These are phyloP conservation scores for Ceratitis capitata DNA, from an alignment of 1,140 invertebrate species.

Conservation along the genomic window DNA sequence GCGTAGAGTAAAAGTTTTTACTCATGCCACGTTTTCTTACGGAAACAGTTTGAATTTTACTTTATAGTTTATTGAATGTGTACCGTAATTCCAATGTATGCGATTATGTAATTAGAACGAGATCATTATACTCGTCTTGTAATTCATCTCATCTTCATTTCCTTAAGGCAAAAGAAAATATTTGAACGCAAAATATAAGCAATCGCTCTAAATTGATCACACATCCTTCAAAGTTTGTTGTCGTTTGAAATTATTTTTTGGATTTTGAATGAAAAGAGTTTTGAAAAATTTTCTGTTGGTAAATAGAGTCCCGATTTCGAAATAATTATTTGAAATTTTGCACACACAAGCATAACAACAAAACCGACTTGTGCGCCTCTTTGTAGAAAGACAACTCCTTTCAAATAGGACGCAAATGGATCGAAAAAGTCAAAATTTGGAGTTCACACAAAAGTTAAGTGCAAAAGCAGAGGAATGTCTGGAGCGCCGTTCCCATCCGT, in stretches of 20 bases:
- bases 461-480: slow-evolving; percentile 37
- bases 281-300: slow-evolving; percentile 58
- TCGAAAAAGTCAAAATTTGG: slow-evolving; percentile 48
- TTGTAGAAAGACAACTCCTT: slow-evolving; percentile 31
- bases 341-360: slow-evolving; percentile 44
- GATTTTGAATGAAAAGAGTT: slow-evolving; percentile 40
- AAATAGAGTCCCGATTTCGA: slow-evolving; percentile 44
- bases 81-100: no score
- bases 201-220: slow-evolving; percentile 3
- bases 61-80: no score
- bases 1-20: no score
- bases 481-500: slow-evolving; percentile 16
- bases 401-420: slow-evolving; percentile 42
- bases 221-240: slow-evolving; percentile 25
- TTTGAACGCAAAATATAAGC: slow-evolving; percentile 22
- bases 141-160: no score
- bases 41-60: no score
- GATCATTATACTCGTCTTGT: no score
- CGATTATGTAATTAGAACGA: no score
- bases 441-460: slow-evolving; percentile 38
- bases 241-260: slow-evolving; percentile 33
- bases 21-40: no score
- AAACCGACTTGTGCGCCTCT: background rate
- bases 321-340: slow-evolving; percentile 34
- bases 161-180: no score